phyloP scores from a whole-genome alignment of 2,113 vertebrate genomes.

The Microcebus griseorufus region DNA sequence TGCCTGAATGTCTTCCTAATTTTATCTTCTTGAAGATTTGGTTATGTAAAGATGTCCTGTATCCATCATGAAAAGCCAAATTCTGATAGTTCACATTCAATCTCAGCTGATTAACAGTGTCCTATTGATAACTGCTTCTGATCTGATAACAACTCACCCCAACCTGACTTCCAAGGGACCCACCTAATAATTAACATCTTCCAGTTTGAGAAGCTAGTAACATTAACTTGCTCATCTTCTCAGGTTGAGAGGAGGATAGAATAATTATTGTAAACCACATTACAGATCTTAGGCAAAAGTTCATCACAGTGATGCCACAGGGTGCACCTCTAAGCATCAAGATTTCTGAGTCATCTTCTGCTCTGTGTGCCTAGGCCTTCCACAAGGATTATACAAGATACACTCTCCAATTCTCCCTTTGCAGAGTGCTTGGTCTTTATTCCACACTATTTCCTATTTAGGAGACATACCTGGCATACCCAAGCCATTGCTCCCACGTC shows the following conservation, averaged over 20 bases:
- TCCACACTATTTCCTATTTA: not conserved
- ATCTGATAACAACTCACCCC: not conserved
- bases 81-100: not conserved
- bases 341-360: not conserved
- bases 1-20: not conserved
- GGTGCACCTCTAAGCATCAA: not conserved
- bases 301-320: not conserved
- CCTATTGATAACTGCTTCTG: not conserved
- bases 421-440: not conserved
- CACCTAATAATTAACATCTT: slow-evolving; percentile 36
- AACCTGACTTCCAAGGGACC: not conserved
- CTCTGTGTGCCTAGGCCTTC: not conserved
- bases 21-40: not conserved
- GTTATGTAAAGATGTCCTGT: not conserved
- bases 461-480: not conserved
- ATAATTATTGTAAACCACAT: slow-evolving; percentile 23
- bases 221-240: slow-evolving; percentile 38
- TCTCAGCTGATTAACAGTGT: not conserved
- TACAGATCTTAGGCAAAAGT: not conserved
- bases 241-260: not conserved
- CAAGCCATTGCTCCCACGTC: not conserved
- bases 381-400: not conserved
- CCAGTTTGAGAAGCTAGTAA: not conserved
- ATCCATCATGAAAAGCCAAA: not conserved
- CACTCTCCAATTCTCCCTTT: not conserved